Conservation (phyloP, 2,888 invertebrate species). For the Ochlodes sylvanus region DNA sequence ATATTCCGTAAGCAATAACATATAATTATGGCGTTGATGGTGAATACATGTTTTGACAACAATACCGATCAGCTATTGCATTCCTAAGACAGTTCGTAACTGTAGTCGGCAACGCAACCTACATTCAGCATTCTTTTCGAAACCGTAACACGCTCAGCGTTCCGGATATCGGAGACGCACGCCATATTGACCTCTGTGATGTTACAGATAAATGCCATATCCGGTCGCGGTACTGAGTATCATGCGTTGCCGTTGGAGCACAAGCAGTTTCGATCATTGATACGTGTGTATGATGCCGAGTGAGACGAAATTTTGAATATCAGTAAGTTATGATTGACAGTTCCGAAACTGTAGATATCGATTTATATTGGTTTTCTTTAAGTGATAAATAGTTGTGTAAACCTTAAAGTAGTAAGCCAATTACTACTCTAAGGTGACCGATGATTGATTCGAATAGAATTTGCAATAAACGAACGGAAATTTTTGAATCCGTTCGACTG, state of each 20-base stretch:
- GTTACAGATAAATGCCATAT: conserved; percentile 71
- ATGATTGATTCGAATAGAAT: no score
- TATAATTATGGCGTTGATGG: conserved; percentile 17
- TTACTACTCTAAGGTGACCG: no score
- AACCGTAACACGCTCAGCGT: conserved; percentile 83
- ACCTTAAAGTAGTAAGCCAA: no score
- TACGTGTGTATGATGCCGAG: conserved; percentile 56
- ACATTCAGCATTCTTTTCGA: conserved; percentile 84
- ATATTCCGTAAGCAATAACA: background rate
- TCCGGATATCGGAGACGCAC: conserved; percentile 73
- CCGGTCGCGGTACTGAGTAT: conserved; percentile 62
- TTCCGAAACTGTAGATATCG: background rate
- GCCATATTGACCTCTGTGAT: conserved; percentile 73
- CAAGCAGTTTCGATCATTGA: conserved; percentile 58
- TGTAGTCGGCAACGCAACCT: conserved; percentile 81
- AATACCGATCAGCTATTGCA: conserved; percentile 69
- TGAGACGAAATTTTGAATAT: conserved; percentile 39
- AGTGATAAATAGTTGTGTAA: no score
- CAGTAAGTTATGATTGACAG: background rate
- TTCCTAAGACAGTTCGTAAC: conserved; percentile 76
- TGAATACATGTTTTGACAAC: conserved; percentile 55
- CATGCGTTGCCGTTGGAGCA: conserved; percentile 78
- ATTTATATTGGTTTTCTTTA: no score
- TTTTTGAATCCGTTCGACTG: no score
- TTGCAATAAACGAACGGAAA: no score